Conservation (phyloP, 2,797 vertebrate species). For the Channa striata region DNA sequence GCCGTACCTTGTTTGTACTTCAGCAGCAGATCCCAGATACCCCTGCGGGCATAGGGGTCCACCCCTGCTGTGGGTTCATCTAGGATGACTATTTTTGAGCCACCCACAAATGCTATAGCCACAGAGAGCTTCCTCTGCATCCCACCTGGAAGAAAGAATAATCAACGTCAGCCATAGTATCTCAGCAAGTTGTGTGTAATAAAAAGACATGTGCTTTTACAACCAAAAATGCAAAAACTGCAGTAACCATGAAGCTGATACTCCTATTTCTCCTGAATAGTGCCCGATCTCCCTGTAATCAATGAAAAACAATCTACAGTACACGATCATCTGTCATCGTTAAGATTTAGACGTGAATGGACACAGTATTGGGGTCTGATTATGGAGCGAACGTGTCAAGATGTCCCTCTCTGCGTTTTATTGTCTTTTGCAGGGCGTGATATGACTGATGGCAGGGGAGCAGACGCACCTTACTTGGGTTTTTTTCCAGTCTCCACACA, state of each 20-base stretch:
- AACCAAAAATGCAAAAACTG: neutral
- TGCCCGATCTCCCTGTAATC: slow-evolving; percentile 4
- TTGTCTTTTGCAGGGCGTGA: slow-evolving; percentile 48
- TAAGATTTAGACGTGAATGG: slow-evolving; percentile 36
- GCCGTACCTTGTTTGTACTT: slow-evolving; percentile 94
- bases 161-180: neutral
- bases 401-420: slow-evolving; percentile 51
- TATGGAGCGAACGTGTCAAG: slow-evolving; percentile 42
- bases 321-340: slow-evolving; percentile 32
- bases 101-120: slow-evolving; percentile 96
- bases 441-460: slow-evolving; percentile 59
- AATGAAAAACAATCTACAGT: slow-evolving; percentile 1
- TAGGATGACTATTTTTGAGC: slow-evolving; percentile 95
- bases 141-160: slow-evolving; percentile 85
- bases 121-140: slow-evolving; percentile 99
- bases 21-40: slow-evolving; percentile 97
- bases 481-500: slow-evolving; percentile 45
- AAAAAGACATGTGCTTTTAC: neutral
- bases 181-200: neutral
- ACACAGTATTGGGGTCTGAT: slow-evolving; percentile 32
- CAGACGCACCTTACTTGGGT: slow-evolving; percentile 49
- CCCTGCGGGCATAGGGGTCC: slow-evolving; percentile 96
- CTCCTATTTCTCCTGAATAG: neutral
- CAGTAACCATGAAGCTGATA: slow-evolving; percentile 6
- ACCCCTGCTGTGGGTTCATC: slow-evolving; percentile 98